phyloP scores from a whole-genome alignment of 2,113 vertebrate genomes.

The Clinocottus analis region DNA sequence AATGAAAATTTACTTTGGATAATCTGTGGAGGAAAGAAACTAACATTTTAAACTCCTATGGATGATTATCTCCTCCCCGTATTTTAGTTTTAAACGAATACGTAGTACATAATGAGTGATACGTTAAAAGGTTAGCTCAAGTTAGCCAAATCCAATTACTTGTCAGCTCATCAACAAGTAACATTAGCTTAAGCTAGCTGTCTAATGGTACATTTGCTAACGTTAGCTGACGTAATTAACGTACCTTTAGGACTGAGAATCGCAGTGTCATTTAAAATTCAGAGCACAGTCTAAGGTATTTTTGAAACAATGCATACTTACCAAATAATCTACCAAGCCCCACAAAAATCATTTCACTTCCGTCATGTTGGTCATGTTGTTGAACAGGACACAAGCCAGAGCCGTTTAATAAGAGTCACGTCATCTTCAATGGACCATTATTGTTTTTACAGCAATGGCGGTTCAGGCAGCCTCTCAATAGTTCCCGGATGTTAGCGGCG shows the following conservation, averaged over 20 bases:
- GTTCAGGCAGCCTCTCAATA: background rate
- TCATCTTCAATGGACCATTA: background rate
- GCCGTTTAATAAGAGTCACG: background rate
- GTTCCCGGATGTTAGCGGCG: background rate
- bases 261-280: background rate
- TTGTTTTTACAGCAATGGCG: too few species aligned
- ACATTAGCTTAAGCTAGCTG: background rate
- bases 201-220: background rate
- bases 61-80: accelerated
- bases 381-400: constrained; percentile 21
- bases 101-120: background rate
- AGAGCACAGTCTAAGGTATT: accelerated
- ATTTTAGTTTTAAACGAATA: background rate
- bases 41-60: accelerated
- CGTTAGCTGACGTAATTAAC: background rate
- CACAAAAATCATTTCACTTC: constrained; percentile 16
- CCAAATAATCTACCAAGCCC: constrained; percentile 17
- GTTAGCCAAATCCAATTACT: constrained; percentile 1
- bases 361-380: background rate
- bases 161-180: constrained; percentile 21
- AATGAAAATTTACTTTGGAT: background rate
- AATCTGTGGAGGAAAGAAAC: constrained; percentile 6
- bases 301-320: constrained; percentile 6
- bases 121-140: constrained; percentile 23
- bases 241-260: background rate